Evolutionary conservation across 2,888 invertebrate species (phyloP).

Genomic region (Acholoe squamosa): DNA sequence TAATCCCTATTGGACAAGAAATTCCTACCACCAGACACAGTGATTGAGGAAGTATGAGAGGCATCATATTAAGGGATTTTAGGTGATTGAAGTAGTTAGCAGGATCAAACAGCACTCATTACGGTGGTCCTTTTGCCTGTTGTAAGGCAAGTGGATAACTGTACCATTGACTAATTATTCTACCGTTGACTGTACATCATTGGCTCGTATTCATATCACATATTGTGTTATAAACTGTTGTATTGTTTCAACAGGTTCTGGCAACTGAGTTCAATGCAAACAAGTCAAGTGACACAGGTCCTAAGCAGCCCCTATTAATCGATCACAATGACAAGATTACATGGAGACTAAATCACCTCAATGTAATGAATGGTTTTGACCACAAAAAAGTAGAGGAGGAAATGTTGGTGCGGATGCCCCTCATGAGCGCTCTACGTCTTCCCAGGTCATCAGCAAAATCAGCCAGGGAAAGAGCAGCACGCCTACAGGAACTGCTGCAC

Average conservation of each 20-base stretch:
- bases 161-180: too few relatives aligned
- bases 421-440: background rate
- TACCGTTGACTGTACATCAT: too few relatives aligned
- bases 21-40: too few relatives aligned
- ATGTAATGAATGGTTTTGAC: constrained; percentile 76
- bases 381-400: constrained; percentile 76
- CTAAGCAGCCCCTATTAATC: constrained; percentile 77
- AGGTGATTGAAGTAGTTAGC: too few relatives aligned
- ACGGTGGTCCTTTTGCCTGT: too few relatives aligned
- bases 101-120: too few relatives aligned
- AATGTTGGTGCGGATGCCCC: constrained; percentile 77
- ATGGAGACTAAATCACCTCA: constrained; percentile 77
- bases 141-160: too few relatives aligned
- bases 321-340: constrained; percentile 78
- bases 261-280: constrained; percentile 76
- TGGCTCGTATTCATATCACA: too few relatives aligned
- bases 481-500: constrained; percentile 81
- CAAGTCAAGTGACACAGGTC: constrained; percentile 61
- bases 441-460: constrained; percentile 73
- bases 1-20: too few relatives aligned
- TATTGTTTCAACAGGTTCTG: constrained; percentile 75
- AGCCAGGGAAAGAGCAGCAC: constrained; percentile 77
- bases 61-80: too few relatives aligned
- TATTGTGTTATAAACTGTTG: too few relatives aligned
- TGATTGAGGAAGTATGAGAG: too few relatives aligned